Base-by-base conservation (phyloP, 2,113 vertebrate genomes). In the Menidia beryllina region DNA sequence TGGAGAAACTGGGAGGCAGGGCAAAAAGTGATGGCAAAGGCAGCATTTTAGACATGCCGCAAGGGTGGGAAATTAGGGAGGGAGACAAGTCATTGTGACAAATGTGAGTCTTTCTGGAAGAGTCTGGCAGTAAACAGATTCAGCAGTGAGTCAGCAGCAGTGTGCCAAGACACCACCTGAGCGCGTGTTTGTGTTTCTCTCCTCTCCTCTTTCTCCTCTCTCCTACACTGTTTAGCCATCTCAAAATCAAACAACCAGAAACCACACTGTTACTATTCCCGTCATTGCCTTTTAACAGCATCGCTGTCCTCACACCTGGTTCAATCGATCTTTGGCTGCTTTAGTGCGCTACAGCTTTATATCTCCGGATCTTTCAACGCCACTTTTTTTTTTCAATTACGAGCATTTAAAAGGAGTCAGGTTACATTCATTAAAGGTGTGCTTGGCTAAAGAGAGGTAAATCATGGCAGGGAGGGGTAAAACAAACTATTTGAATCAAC, bases 141-240 rank as follows among this genome's bases (percentile, higher is more conserved):
- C 12, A 69, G 48, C 68, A 61, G 39, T 80, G 83, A 87, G 61
- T 87, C 81, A 87, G 79, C 75, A 79, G 62, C 50, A 19, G 47
- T 59, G 49, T 41, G 66, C 52, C 56, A n/a, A 63, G 45, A 5
- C 11, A n/a, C 52, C 63, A 83, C 56, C 70, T 66, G 63, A 69
- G 60, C 12, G 25, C 7, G 6, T 52, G 17, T 63, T 43, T 67
- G 55, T 54, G 58, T 58, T 66, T 66, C 34, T 58, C 24, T 49
- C 51, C 72, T 3, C 14, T 36, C 24, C 45, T 47, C 72, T 3
- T 14, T 36, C 61, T 53, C 57, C 45, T 36, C 49, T 43, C 25
- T 58, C 30, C 30, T 4, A 66, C 50, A 57, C 38, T 48, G 77
- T 67, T n/a, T 39, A 45, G 60, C 45, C 50, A 45, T 56, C 65